These are phyloP conservation scores for Lepidotrigona ventralis DNA, from an alignment of 1,140 invertebrate species.

Conservation along the genomic window DNA sequence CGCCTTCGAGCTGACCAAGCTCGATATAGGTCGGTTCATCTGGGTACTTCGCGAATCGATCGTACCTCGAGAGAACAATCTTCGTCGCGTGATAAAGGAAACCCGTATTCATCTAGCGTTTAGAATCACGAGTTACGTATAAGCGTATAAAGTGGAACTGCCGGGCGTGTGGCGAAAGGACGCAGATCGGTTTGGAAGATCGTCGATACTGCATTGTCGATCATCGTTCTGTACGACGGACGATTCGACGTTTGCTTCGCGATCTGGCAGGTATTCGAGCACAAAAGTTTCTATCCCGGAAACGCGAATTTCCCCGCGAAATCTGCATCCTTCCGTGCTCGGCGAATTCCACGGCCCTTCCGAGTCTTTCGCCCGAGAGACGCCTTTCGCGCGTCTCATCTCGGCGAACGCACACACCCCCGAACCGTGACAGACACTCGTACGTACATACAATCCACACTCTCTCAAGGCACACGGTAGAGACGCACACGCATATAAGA, in stretches of 20 bases:
- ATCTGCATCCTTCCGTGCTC: neutral
- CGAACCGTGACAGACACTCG: neutral
- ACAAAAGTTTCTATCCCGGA: neutral
- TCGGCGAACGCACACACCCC: neutral
- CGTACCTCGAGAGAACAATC: neutral
- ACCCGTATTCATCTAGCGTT: constrained; percentile 27
- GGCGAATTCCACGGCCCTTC: neutral
- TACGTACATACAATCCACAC: neutral
- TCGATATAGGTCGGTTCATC: neutral
- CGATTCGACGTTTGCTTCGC: constrained; percentile 53
- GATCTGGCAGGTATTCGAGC: constrained; percentile 12
- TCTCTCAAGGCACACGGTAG: too few species aligned
- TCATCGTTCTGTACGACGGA: neutral
- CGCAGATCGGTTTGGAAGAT: neutral
- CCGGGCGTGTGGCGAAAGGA: constrained; percentile 23
- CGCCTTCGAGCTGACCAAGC: neutral
- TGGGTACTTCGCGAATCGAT: neutral
- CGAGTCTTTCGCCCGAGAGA: neutral
- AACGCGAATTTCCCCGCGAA: neutral
- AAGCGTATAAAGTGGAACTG: constrained; percentile 15
- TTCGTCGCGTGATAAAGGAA: neutral
- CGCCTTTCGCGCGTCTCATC: neutral
- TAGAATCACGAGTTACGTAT: constrained; percentile 39
- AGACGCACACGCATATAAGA: too few species aligned
- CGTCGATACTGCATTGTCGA: too few species aligned